These are phyloP conservation scores for Unio delphinus DNA, from an alignment of 2,888 invertebrate species.

Conservation along the genomic window DNA sequence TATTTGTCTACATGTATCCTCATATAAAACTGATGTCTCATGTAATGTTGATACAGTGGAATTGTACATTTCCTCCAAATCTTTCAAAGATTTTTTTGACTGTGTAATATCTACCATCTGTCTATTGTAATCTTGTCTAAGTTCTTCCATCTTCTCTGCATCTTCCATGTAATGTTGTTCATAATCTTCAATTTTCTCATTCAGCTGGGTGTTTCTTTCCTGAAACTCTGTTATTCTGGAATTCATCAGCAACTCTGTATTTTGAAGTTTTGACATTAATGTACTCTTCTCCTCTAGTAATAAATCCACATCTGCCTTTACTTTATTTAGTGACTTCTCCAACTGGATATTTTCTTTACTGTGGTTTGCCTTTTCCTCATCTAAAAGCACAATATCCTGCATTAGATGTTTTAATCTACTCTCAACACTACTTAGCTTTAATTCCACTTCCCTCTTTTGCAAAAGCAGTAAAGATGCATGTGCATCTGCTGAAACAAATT, in stretches of 20 bases:
- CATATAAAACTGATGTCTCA: no score
- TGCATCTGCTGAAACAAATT: neutral
- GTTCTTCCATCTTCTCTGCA: conserved; percentile 1
- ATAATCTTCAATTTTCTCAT: conserved; percentile 1
- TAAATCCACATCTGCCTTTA: conserved; percentile 7
- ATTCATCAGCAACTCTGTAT: no score
- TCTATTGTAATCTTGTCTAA: neutral
- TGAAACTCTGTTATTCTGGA: conserved; percentile 5
- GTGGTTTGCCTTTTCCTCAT: conserved; percentile 7
- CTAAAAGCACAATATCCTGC: neutral
- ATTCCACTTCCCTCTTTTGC: neutral
- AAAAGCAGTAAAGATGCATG: neutral
- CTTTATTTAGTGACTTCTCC: conserved; percentile 11
- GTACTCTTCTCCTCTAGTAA: no score
- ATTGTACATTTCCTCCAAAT: neutral
- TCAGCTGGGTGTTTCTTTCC: neutral
- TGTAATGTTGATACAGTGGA: no score
- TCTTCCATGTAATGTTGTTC: neutral
- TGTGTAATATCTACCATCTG: neutral
- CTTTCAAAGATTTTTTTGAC: conserved; percentile 1
- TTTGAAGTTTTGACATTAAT: no score
- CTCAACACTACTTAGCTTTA: neutral
- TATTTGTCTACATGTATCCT: no score
- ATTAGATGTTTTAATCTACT: conserved; percentile 1
- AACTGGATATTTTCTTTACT: neutral